Conservation (phyloP, 2,797 vertebrate species). For the Tachyglossus aculeatus region DNA sequence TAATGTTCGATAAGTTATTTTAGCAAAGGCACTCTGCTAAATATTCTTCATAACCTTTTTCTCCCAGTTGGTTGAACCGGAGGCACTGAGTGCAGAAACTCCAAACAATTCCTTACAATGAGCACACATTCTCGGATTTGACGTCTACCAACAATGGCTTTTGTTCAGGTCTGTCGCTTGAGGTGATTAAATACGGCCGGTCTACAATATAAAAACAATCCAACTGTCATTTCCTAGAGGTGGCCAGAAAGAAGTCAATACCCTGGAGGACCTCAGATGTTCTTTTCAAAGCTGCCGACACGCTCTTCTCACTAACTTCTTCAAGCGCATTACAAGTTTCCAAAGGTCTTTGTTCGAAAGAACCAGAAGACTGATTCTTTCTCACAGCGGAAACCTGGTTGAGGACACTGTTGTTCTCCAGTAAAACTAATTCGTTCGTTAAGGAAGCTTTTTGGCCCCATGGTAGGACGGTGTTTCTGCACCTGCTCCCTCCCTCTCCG, state of each 20-base stretch:
- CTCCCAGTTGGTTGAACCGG: background rate
- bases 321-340: background rate
- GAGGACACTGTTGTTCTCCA: constrained; percentile 68
- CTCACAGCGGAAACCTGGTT: constrained; percentile 30
- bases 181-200: background rate
- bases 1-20: background rate
- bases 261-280: constrained; percentile 75
- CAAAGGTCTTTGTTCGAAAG: background rate
- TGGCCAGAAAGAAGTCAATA: constrained; percentile 73
- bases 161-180: constrained; percentile 17
- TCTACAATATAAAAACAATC: background rate
- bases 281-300: constrained; percentile 69
- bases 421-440: constrained; percentile 65
- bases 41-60: background rate
- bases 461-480: too few relatives aligned
- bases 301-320: constrained; percentile 13
- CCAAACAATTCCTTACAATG: constrained; percentile 3
- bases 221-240: constrained; percentile 45
- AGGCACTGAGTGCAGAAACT: background rate
- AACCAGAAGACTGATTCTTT: background rate
- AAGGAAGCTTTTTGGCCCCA: constrained; percentile 60
- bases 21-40: background rate
- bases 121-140: constrained; percentile 31
- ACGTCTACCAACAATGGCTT: constrained; percentile 31
- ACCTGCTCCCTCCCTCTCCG: too few relatives aligned